These are phyloP conservation scores for Eulimnadia texana DNA, from an alignment of 1,140 invertebrate genomes.

Conservation along the genomic window DNA sequence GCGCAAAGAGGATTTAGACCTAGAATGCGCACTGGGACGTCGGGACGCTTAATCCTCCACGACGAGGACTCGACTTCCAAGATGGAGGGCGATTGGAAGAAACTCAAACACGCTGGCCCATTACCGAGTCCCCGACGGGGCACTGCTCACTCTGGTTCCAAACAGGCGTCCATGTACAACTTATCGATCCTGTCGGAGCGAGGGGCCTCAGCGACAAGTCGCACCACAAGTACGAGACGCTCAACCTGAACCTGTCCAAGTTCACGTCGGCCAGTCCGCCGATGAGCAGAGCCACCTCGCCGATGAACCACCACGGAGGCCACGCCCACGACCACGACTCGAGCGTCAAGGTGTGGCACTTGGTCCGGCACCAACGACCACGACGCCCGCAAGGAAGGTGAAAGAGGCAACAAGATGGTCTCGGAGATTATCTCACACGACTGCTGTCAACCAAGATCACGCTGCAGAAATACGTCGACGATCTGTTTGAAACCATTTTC, in stretches of 20 bases:
- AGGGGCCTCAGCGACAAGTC: conserved; percentile 52
- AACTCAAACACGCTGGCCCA: conserved; percentile 92
- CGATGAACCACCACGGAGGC: conserved; percentile 53
- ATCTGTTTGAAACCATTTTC: conserved; percentile 97
- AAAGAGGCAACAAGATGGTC: conserved; percentile 96
- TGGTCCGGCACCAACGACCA: conserved; percentile 91
- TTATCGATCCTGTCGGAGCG: conserved; percentile 86
- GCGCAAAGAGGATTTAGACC: conserved; percentile 85
- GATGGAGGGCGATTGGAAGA: conserved; percentile 90
- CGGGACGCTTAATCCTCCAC: conserved; percentile 63
- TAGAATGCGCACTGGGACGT: conserved; percentile 83
- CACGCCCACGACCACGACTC: conserved; percentile 41
- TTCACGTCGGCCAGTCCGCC: conserved; percentile 82
- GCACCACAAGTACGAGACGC: conserved; percentile 62
- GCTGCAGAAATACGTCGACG: conserved; percentile 96
- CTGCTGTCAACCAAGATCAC: conserved; percentile 95
- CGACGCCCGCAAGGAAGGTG: conserved; percentile 84
- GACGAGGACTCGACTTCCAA: conserved; percentile 95
- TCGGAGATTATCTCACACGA: conserved; percentile 98
- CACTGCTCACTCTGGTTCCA: conserved; percentile 82
- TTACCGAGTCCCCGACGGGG: conserved; percentile 90
- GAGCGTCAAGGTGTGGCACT: conserved; percentile 54
- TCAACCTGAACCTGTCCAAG: conserved; percentile 69
- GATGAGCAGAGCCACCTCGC: conserved; percentile 68
- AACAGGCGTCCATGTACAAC: conserved; percentile 92